phyloP scores from a whole-genome alignment of 2,113 vertebrate species.

The Bucco capensis region DNA sequence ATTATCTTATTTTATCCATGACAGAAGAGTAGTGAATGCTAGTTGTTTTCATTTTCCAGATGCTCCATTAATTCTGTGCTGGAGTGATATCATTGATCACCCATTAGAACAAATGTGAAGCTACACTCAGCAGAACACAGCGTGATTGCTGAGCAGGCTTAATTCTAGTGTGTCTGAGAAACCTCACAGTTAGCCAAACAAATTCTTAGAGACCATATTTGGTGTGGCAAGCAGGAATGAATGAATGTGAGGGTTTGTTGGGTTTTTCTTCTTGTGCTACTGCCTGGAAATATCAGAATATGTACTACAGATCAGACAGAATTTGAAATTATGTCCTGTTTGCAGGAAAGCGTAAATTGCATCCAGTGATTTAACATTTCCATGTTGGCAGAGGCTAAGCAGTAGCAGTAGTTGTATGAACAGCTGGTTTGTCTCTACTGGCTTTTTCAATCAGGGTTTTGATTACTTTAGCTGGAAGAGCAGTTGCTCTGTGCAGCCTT shows the following conservation, averaged over 20 bases:
- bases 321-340: background rate
- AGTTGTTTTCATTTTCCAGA: background rate
- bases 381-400: background rate
- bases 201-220: background rate
- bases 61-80: background rate
- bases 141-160: background rate
- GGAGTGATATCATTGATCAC: background rate
- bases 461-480: background rate
- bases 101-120: background rate
- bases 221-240: background rate
- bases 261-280: background rate
- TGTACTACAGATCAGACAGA: background rate
- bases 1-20: background rate
- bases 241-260: no score
- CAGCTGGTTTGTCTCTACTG: background rate
- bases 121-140: background rate
- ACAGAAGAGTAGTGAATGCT: background rate
- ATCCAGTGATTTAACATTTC: background rate
- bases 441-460: background rate
- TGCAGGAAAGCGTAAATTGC: background rate
- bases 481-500: background rate
- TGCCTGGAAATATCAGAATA: background rate
- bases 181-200: background rate
- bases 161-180: background rate
- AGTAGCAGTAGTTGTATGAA: background rate